phyloP scores from a whole-genome alignment of 2,113 vertebrate genomes.

The Macquaria australasica region DNA sequence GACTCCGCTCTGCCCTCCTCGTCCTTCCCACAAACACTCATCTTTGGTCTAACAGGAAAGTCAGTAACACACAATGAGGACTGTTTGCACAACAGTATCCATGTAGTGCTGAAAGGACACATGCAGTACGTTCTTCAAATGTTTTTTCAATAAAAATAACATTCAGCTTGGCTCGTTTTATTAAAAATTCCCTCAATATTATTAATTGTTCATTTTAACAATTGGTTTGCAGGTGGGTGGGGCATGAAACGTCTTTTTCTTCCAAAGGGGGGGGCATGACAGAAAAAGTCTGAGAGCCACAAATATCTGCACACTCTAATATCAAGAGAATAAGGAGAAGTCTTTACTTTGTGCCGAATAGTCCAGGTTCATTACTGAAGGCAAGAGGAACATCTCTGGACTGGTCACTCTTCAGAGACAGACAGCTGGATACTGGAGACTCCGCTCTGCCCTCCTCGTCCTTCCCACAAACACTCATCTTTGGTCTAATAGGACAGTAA shows the following conservation, averaged over 20 bases:
- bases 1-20: neutral
- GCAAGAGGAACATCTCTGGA: neutral
- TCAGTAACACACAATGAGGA: neutral
- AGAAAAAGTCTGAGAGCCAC: too few species aligned
- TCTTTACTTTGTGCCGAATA: neutral
- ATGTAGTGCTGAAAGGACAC: neutral
- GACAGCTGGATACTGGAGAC: neutral
- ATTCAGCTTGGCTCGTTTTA: too few species aligned
- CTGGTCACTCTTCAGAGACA: constrained; percentile 12
- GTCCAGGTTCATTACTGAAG: constrained; percentile 3
- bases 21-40: neutral
- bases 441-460: neutral
- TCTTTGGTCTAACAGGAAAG: neutral
- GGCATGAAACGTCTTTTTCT: too few species aligned
- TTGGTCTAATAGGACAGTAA: neutral
- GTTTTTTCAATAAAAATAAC: too few species aligned
- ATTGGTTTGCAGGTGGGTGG: too few species aligned
- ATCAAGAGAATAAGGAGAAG: neutral
- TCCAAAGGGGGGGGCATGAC: too few species aligned
- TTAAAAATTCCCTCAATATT: too few species aligned
- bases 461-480: neutral
- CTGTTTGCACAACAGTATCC: neutral
- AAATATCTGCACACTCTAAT: too few species aligned
- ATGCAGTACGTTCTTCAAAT: neutral
- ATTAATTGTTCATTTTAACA: too few species aligned